phyloP scores from a whole-genome alignment of 2,113 vertebrate genomes.

The Uropsilus gracilis region DNA sequence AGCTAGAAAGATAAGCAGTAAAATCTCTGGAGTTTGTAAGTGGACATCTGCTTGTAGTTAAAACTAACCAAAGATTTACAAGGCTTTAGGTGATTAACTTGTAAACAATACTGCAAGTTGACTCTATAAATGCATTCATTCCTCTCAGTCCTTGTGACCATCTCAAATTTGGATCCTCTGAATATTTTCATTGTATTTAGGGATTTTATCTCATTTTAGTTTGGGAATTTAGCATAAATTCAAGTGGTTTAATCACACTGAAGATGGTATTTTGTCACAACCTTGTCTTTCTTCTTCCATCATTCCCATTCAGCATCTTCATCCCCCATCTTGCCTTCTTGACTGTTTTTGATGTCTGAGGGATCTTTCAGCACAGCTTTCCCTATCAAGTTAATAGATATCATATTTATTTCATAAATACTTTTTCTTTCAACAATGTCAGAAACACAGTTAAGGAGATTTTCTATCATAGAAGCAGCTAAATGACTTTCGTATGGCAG shows the following conservation, averaged over 20 bases:
- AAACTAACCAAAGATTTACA: not conserved
- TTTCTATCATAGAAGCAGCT: not conserved
- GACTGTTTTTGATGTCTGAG: not conserved
- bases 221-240: not conserved
- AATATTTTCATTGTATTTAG: slow-evolving; percentile 31
- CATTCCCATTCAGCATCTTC: not conserved
- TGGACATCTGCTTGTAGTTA: not conserved
- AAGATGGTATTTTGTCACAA: not conserved
- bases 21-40: not conserved
- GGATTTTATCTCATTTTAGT: no score
- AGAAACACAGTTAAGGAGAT: not conserved
- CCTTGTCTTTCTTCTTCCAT: not conserved
- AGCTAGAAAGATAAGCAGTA: not conserved
- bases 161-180: not conserved
- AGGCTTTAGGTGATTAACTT: not conserved
- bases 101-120: not conserved
- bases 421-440: not conserved
- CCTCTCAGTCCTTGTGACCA: not conserved
- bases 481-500: not conserved
- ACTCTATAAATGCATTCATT: not conserved
- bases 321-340: not conserved
- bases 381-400: not conserved
- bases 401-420: not conserved
- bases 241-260: no score
- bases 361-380: not conserved